Percentiles rank a stretch among this genome's conserved stretches.
Conservation (phyloP, 2,113 vertebrate species). For the Phaethornis superciliosus region DNA sequence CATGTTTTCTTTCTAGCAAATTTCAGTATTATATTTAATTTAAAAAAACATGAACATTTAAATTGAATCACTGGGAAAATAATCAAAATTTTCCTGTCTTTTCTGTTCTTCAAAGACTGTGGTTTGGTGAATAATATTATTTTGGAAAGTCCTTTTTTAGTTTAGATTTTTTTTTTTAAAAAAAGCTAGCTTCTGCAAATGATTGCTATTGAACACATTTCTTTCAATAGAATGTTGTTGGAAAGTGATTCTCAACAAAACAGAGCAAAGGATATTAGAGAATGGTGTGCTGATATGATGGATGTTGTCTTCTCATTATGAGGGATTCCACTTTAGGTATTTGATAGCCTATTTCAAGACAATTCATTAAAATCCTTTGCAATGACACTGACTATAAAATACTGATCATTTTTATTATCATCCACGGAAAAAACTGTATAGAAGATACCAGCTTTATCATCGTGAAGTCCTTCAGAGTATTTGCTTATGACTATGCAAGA, state of each 20-base stretch:
- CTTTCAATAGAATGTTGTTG: background rate
- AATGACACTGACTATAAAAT: background rate
- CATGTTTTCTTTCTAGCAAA: background rate
- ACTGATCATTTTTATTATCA: background rate
- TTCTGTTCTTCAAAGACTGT: background rate
- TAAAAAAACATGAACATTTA: background rate
- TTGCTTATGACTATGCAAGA: background rate
- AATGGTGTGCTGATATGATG: background rate
- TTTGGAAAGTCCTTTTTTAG: background rate
- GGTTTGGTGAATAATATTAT: background rate
- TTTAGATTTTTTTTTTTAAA: fast-evolving
- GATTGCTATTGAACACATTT: background rate
- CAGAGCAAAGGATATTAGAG: background rate
- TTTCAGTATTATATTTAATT: background rate
- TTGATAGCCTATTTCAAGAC: background rate
- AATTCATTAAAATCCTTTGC: background rate
- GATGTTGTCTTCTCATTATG: background rate
- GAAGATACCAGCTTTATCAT: background rate
- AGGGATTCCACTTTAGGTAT: background rate
- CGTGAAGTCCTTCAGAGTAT: background rate
- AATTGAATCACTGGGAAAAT: background rate
- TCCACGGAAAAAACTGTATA: background rate
- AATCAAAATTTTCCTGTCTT: background rate
- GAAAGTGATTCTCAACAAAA: background rate
- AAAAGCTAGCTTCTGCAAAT: background rate